Evolutionary conservation across 2,888 invertebrate species (phyloP), one percentile per base, ranked within the genome.

Genomic region (Drosophila anomelani): DNA sequence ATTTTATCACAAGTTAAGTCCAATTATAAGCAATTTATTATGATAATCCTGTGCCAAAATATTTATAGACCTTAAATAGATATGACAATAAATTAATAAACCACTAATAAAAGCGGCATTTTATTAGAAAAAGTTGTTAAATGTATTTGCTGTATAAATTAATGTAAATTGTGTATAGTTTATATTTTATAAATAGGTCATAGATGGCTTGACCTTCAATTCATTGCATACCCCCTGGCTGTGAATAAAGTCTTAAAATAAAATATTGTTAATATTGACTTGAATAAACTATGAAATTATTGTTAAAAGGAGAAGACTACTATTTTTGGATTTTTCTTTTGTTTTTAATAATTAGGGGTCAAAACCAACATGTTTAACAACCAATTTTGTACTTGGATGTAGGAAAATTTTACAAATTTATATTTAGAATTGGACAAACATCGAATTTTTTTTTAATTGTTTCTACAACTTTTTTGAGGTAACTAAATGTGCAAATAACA

Each of bases 161-260:
- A 3, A 20, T 7, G 1, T 23, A 23, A 2, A 23, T 15, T 7
- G 12, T 1, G 43, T 44, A 1, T 13, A 10, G 15, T 47, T 29
- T 9, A n/a, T 29, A 10, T 29, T n/a, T 10, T 29, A 3, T 29
- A 5, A n/a, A n/a, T n/a, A 15, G 15, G 15, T 9, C n/a, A n/a
- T n/a, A 6, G 5, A 10, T n/a, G 26, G 2, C 46, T 9, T n/a
- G 46, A 26, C 15, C 15, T 26, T 29, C 3, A 15, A 10, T 29
- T n/a, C n/a, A 47, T 29, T 29, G 46, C 46, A n/a, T 29, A 47
- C n/a, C 10, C n/a, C 29, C 26, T 47, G 10, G 46, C 46, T 26
- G 46, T n/a, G n/a, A n/a, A n/a, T n/a, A n/a, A n/a, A n/a, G n/a
- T n/a, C n/a, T n/a, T n/a, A n/a, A n/a, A n/a, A n/a, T n/a, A n/a